Conservation (phyloP, 1,140 invertebrate species). For the Zaprionus capensis region DNA sequence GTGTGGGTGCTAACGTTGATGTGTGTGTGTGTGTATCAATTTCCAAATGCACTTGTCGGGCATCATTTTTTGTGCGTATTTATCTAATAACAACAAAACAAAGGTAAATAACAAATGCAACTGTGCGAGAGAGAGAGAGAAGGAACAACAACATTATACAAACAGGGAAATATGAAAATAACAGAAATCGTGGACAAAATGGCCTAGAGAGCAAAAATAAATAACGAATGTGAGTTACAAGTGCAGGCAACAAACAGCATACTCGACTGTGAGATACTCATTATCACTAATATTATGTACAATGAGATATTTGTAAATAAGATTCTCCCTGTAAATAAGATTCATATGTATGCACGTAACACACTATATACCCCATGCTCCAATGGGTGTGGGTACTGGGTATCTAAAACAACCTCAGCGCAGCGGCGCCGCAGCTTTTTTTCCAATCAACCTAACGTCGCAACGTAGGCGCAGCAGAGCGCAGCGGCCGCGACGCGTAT, state of each 20-base stretch:
- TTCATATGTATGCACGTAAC: neutral
- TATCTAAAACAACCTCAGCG: slow-evolving; percentile 18
- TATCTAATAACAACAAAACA: slow-evolving; percentile 46
- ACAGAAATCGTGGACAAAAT: slow-evolving; percentile 62
- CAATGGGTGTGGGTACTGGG: neutral
- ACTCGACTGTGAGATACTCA: neutral
- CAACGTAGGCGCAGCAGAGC: slow-evolving; percentile 57
- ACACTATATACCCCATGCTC: neutral
- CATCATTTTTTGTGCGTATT: slow-evolving; percentile 49
- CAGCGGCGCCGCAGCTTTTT: slow-evolving; percentile 27
- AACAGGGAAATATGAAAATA: slow-evolving; percentile 60
- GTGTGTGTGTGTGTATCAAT: slow-evolving; percentile 30
- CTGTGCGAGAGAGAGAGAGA: slow-evolving; percentile 31
- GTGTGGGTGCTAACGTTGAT: slow-evolving; percentile 1
- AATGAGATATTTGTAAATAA: no score
- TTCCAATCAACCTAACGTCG: slow-evolving; percentile 49
- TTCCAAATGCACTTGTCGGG: slow-evolving; percentile 65
- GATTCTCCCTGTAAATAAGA: no score
- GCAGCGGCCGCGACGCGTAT: slow-evolving; percentile 45
- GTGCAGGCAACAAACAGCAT: neutral
- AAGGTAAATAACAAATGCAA: slow-evolving; percentile 54
- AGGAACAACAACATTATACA: slow-evolving; percentile 50
- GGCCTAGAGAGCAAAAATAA: slow-evolving; percentile 58
- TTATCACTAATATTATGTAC: no score
- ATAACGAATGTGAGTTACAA: slow-evolving; percentile 22